Evolutionary conservation across 2,113 vertebrate genomes (phyloP).

Genomic region (Ariopsis seemanni): DNA sequence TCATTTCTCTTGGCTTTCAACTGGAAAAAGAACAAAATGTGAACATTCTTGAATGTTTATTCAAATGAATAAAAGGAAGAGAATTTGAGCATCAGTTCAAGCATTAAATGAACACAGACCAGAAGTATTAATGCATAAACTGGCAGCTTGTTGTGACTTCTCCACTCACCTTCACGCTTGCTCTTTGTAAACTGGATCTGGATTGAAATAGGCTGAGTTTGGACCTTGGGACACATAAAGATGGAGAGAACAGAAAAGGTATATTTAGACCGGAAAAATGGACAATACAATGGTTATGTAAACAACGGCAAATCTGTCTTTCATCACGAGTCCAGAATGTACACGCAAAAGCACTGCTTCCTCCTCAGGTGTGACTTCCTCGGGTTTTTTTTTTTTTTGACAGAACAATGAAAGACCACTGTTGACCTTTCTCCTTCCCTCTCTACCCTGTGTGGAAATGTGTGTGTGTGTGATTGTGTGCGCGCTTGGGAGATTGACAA

Average conservation of each 20-base stretch:
- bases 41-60: not conserved
- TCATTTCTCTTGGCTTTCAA: constrained; percentile 84
- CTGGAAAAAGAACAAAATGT: constrained; percentile 58
- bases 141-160: not conserved
- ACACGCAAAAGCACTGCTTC: not conserved
- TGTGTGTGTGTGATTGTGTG: constrained; percentile 3
- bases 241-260: constrained; percentile 4
- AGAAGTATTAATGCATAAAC: not conserved
- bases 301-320: constrained; percentile 6
- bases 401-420: constrained; percentile 25
- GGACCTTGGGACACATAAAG: constrained; percentile 68
- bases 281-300: constrained; percentile 1
- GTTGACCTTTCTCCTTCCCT: not conserved
- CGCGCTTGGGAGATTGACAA: not conserved
- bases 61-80: not conserved
- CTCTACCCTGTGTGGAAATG: constrained; percentile 6
- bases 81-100: not conserved
- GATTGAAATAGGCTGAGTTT: constrained; percentile 89
- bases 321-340: constrained; percentile 3
- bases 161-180: constrained; percentile 80
- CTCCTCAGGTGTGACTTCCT: constrained; percentile 35
- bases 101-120: not conserved
- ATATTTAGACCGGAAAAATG: not conserved
- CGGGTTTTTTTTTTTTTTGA: constrained; percentile 18
- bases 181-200: constrained; percentile 87